Percentiles rank a stretch among this genome's conserved stretches.
Evolutionary conservation across 64 coral and sea anemone species (phyloP).

Genomic region (Stichodactyla helianthus): DNA sequence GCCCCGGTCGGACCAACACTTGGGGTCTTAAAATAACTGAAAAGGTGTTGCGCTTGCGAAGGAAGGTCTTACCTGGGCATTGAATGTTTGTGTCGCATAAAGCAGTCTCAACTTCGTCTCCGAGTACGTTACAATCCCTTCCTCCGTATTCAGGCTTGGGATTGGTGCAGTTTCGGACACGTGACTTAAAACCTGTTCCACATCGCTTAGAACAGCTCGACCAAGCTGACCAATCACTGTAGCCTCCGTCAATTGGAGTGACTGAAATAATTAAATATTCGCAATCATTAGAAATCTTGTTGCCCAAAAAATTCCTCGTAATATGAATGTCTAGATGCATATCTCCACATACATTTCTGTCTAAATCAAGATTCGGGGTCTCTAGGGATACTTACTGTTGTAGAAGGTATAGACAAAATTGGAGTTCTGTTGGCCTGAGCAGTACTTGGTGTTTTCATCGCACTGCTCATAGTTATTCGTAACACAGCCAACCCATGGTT

Average conservation of each 20-base stretch:
- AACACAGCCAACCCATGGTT: slow-evolving; percentile 93
- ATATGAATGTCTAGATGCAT: no score
- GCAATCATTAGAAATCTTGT: background rate
- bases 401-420: slow-evolving; percentile 94
- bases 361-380: no score
- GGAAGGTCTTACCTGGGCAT: slow-evolving; percentile 12
- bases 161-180: slow-evolving; percentile 70
- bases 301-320: no score
- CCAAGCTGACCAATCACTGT: slow-evolving; percentile 61
- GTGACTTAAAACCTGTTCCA: slow-evolving; percentile 57
- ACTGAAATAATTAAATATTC: slow-evolving; percentile 8
- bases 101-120: slow-evolving; percentile 53
- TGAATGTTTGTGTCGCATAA: slow-evolving; percentile 36
- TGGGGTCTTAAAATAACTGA: no score
- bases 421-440: slow-evolving; percentile 87
- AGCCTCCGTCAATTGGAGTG: slow-evolving; percentile 53
- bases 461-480: slow-evolving; percentile 52
- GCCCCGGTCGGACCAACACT: no score
- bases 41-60: no score
- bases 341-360: background rate
- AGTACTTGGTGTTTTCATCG: slow-evolving; percentile 42
- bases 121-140: slow-evolving; percentile 49
- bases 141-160: slow-evolving; percentile 64
- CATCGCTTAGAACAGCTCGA: slow-evolving; percentile 56
- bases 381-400: slow-evolving; percentile 60